These are phyloP conservation scores for Catalaphyllia jardinei DNA, from an alignment of 64 coral and sea anemone species.

Conservation along the genomic window DNA sequence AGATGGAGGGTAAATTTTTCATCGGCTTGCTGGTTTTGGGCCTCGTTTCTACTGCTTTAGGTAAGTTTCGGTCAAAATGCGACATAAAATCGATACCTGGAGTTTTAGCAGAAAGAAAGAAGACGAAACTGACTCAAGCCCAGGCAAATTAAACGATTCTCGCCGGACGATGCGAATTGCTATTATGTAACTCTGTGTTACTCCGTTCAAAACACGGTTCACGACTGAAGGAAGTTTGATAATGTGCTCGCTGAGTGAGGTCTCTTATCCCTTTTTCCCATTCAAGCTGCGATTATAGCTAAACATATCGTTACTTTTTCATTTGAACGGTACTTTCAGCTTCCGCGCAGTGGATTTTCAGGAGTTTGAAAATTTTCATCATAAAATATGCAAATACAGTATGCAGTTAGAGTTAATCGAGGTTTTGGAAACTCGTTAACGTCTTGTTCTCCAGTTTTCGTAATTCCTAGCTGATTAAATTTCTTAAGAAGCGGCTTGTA, in stretches of 20 bases:
- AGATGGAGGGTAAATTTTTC: conserved; percentile 13
- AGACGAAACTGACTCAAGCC: not conserved
- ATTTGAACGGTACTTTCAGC: no score
- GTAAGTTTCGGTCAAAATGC: conserved; percentile 5
- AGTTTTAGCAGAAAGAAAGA: not conserved
- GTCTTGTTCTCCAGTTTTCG: not conserved
- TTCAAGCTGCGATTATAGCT: no score
- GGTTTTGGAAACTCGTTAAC: not conserved
- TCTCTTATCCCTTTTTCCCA: no score
- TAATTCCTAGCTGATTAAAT: not conserved
- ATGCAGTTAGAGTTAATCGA: not conserved
- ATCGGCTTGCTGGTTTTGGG: conserved; percentile 1
- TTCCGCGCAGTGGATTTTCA: not conserved
- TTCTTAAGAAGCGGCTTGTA: not conserved
- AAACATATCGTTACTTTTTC: no score
- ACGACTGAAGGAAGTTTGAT: no score
- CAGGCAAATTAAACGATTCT: no score
- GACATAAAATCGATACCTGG: not conserved
- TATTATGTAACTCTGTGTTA: no score
- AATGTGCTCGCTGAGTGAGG: no score
- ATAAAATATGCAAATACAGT: not conserved
- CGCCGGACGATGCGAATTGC: no score
- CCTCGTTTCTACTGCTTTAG: conserved; percentile 9
- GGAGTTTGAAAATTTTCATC: not conserved
- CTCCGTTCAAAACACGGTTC: no score